Evolutionary conservation across 1,140 invertebrate species (phyloP).

Genomic region (Epicauta chinensis): DNA sequence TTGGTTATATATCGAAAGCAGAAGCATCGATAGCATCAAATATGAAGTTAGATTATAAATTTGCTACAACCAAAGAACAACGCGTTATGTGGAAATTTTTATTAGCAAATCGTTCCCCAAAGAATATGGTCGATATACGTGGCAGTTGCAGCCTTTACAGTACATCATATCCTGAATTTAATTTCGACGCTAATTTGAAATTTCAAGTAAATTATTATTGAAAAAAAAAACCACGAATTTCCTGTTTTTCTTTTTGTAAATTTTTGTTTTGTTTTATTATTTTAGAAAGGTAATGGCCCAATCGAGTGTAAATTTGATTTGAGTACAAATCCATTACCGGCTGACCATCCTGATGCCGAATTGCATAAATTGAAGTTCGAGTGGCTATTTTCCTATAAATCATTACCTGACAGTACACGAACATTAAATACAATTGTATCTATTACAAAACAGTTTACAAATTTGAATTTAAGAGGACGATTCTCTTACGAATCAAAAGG

Average conservation of each 20-base stretch:
- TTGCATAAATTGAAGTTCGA: constrained; percentile 50
- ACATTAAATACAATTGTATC: constrained; percentile 39
- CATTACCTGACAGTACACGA: constrained; percentile 35
- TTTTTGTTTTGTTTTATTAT: constrained; percentile 8
- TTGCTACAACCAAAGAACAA: constrained; percentile 59
- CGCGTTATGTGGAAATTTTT: constrained; percentile 59
- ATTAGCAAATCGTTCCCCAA: constrained; percentile 56
- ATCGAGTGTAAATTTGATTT: constrained; percentile 48
- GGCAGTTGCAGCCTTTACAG: constrained; percentile 61
- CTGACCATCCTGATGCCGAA: constrained; percentile 42
- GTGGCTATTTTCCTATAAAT: constrained; percentile 48
- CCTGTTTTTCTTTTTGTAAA: neutral
- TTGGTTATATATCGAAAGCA: constrained; percentile 58
- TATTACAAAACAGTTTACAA: constrained; percentile 39
- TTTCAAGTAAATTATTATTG: constrained; percentile 49
- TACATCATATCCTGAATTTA: constrained; percentile 67
- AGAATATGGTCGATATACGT: constrained; percentile 47
- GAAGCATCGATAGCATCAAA: constrained; percentile 50
- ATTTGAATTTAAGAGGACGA: constrained; percentile 43
- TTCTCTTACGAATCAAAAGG: constrained; percentile 43
- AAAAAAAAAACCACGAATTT: constrained; percentile 4
- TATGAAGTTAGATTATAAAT: constrained; percentile 59
- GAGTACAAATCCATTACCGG: constrained; percentile 26
- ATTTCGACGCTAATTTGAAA: constrained; percentile 60
- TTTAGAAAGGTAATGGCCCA: constrained; percentile 50